Evolutionary conservation across 2,888 invertebrate genomes (phyloP).

Genomic region (Papilio gigon): DNA sequence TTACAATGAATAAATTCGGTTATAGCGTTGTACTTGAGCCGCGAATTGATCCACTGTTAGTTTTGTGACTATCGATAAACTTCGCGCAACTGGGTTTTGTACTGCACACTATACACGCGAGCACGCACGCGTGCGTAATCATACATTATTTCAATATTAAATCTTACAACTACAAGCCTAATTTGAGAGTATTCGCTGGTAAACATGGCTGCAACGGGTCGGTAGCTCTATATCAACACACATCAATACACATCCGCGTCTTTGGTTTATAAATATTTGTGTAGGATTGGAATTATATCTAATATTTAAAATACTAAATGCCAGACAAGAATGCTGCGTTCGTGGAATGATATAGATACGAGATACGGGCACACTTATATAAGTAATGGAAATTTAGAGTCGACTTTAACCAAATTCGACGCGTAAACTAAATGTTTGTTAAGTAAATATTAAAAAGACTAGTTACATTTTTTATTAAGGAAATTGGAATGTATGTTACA

Average conservation of each 20-base stretch:
- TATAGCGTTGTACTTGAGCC: constrained; percentile 37
- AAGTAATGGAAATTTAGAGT: too few species aligned
- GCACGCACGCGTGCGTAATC: not conserved
- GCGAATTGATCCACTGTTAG: constrained; percentile 18
- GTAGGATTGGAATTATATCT: constrained; percentile 31
- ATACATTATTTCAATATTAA: constrained; percentile 19
- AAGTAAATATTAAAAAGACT: too few species aligned
- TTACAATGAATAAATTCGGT: constrained; percentile 26
- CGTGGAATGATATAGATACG: not conserved
- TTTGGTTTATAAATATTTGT: constrained; percentile 47
- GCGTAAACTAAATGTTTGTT: not conserved
- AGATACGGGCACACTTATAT: not conserved
- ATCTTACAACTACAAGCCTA: constrained; percentile 43
- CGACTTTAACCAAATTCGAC: constrained; percentile 1
- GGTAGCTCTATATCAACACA: constrained; percentile 7
- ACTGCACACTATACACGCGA: constrained; percentile 13
- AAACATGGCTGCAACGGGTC: constrained; percentile 43
- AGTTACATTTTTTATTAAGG: too few species aligned
- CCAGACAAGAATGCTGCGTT: constrained; percentile 7
- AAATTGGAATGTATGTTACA: too few species aligned
- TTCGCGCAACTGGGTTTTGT: constrained; percentile 31
- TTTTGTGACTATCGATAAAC: constrained; percentile 25
- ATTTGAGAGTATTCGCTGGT: constrained; percentile 49
- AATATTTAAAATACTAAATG: not conserved
- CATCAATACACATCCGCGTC: constrained; percentile 20